Percentiles rank a stretch among this genome's conserved stretches.
phyloP scores from a whole-genome alignment of 30 jellyfish, hydroid and myxozoan species.

The Turritopsis dohrnii region DNA sequence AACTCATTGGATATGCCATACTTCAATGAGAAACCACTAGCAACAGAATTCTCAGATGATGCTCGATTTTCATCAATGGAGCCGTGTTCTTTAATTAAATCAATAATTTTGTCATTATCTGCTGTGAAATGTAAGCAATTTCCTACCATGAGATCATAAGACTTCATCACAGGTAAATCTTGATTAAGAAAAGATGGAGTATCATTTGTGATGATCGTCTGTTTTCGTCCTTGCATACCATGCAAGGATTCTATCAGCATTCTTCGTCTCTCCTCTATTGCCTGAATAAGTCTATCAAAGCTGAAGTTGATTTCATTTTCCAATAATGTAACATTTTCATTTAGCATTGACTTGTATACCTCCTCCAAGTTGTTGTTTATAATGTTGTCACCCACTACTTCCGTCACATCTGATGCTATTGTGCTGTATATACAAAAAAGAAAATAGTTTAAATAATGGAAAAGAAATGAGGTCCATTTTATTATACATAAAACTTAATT shows the following conservation, averaged over 20 bases:
- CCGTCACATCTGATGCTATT: background rate
- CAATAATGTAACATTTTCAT: background rate
- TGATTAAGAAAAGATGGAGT: background rate
- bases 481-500: background rate
- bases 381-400: background rate
- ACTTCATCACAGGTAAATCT: background rate
- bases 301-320: background rate
- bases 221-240: background rate
- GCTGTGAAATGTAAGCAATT: conserved; percentile 8
- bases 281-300: background rate
- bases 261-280: background rate
- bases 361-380: background rate
- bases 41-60: background rate
- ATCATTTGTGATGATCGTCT: background rate
- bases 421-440: background rate
- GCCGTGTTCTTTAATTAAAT: conserved; percentile 1
- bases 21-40: conserved; percentile 2
- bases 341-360: background rate
- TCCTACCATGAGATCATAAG: background rate
- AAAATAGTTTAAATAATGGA: too few species aligned
- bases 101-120: background rate
- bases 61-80: conserved; percentile 22
- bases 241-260: background rate
- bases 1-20: conserved; percentile 15
- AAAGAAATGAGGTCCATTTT: too few species aligned